Conservation (phyloP, 2,888 invertebrate genomes). For the Cheilosia scutellata region DNA sequence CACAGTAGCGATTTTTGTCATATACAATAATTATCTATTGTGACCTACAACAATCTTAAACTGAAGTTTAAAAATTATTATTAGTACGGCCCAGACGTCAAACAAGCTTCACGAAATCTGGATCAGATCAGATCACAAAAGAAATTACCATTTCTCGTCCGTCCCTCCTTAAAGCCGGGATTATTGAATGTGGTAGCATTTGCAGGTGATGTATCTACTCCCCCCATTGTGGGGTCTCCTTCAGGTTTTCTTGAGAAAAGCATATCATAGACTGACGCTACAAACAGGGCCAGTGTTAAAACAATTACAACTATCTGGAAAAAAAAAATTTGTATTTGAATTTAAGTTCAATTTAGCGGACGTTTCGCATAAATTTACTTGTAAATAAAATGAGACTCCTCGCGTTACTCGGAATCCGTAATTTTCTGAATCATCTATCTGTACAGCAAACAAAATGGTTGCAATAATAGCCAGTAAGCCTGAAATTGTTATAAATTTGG, state of each 20-base stretch:
- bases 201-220: conserved; percentile 85
- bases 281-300: conserved; percentile 90
- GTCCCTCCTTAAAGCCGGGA: conserved; percentile 92
- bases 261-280: conserved; percentile 92
- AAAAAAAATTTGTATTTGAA: not conserved
- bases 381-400: conserved; percentile 94
- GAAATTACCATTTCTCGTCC: conserved; percentile 84
- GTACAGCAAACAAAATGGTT: conserved; percentile 92
- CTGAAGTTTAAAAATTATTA: no score
- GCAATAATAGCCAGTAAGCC: conserved; percentile 92
- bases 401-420: conserved; percentile 90
- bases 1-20: no score
- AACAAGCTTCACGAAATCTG: not conserved
- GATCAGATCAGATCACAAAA: not conserved
- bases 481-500: conserved; percentile 80
- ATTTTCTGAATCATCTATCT: conserved; percentile 91
- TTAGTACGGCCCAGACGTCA: no score
- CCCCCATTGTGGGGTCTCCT: conserved; percentile 91
- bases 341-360: not conserved
- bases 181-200: conserved; percentile 92
- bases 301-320: conserved; percentile 92
- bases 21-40: no score
- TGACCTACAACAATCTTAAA: no score
- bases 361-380: conserved; percentile 86
- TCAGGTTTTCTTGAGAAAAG: conserved; percentile 90